Conservation (phyloP, 2,888 invertebrate species). For the Strigamia maritima region DNA sequence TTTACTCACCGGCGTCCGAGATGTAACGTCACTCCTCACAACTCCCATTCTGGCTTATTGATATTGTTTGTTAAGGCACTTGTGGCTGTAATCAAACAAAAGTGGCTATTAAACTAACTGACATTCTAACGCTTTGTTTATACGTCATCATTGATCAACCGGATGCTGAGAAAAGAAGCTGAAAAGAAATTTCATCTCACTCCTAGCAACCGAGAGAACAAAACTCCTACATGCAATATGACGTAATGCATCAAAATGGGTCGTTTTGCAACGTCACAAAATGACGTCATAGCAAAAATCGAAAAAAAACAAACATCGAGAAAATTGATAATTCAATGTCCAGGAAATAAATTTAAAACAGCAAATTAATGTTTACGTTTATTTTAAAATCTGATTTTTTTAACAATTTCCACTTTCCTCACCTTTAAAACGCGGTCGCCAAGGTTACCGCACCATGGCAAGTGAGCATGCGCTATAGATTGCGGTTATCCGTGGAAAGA, state of each 20-base stretch:
- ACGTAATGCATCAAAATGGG: background rate
- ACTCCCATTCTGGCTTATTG: constrained; percentile 30
- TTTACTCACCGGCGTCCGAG: constrained; percentile 34
- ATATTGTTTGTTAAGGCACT: constrained; percentile 23
- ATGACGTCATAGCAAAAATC: background rate
- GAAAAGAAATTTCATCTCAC: background rate
- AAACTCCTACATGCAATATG: background rate
- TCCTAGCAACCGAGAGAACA: background rate
- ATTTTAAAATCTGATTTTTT: background rate
- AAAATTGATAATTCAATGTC: no score
- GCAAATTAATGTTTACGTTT: no score
- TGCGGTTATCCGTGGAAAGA: constrained; percentile 33
- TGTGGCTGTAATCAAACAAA: constrained; percentile 18
- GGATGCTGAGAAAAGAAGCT: background rate
- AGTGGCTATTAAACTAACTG: background rate
- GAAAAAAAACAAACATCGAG: no score
- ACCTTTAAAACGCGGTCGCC: constrained; percentile 10
- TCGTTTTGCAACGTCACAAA: background rate
- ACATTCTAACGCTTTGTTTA: background rate
- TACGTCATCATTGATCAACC: background rate
- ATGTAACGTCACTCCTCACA: constrained; percentile 35
- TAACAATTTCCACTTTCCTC: background rate
- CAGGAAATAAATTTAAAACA: no score
- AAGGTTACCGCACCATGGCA: constrained; percentile 34
- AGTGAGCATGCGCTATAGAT: constrained; percentile 29